Evolutionary conservation across 2,888 invertebrate genomes (phyloP).

Genomic region (Tenthredo mesomela): DNA sequence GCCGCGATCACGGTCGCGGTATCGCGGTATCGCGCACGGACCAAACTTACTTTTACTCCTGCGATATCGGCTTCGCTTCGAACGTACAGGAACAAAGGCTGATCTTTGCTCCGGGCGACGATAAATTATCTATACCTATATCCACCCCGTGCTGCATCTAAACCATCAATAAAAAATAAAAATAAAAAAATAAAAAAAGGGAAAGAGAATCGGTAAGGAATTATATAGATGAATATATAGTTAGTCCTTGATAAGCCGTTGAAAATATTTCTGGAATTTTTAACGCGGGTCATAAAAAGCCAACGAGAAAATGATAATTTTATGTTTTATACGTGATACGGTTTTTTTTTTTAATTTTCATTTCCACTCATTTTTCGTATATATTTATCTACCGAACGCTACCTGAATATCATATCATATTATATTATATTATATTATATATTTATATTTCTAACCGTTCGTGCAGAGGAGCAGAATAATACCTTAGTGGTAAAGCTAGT

Average conservation of each 20-base stretch:
- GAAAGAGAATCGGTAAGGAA: not conserved
- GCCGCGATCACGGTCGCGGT: too few relatives aligned
- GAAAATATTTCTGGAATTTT: not conserved
- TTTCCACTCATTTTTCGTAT: not conserved
- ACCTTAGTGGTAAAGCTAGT: not conserved
- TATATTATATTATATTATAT: not conserved
- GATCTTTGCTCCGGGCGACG: conserved; percentile 22
- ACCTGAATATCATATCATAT: not conserved
- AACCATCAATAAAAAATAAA: too few relatives aligned
- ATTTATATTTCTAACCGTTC: not conserved
- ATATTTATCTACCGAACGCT: conserved; percentile 1
- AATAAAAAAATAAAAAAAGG: not conserved
- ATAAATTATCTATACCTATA: conserved; percentile 8
- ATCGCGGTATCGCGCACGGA: not conserved
- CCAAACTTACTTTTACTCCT: not conserved
- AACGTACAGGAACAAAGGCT: not conserved
- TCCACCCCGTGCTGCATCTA: not conserved
- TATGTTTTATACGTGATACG: not conserved
- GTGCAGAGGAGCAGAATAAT: not conserved
- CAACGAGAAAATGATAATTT: conserved; percentile 1
- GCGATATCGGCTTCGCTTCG: conserved; percentile 13
- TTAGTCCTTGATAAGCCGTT: not conserved
- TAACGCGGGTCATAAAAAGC: not conserved
- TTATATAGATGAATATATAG: not conserved
- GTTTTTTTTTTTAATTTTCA: not conserved